Evolutionary conservation across 2,113 vertebrate species (phyloP).

Genomic region (Nestor notabilis): DNA sequence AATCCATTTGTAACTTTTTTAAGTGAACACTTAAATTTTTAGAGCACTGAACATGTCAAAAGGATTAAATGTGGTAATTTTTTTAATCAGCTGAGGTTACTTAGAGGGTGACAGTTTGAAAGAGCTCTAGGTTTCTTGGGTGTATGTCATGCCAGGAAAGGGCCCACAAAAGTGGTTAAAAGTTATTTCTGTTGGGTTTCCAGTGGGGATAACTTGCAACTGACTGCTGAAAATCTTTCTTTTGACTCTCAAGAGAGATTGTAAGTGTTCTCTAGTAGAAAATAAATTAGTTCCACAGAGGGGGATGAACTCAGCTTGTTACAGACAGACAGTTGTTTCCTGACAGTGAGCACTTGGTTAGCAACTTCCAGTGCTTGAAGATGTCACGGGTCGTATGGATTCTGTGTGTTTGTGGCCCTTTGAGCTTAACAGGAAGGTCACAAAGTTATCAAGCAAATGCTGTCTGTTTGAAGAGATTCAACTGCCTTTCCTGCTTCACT

Average conservation of each 20-base stretch:
- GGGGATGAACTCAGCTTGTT: neutral
- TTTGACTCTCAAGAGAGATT: neutral
- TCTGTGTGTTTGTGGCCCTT: constrained; percentile 19
- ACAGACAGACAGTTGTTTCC: constrained; percentile 52
- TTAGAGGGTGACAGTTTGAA: neutral
- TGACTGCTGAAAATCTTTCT: neutral
- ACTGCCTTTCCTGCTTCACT: neutral
- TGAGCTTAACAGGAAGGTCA: constrained; percentile 60
- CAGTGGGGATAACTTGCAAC: neutral
- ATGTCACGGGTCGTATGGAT: constrained; percentile 33
- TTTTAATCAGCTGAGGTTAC: neutral
- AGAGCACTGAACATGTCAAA: neutral
- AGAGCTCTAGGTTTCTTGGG: neutral
- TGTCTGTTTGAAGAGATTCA: constrained; percentile 30
- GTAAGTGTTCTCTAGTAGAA: neutral
- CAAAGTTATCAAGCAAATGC: constrained; percentile 24
- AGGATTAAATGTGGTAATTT: neutral
- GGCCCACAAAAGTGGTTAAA: neutral
- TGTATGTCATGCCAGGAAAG: neutral
- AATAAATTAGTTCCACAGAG: neutral
- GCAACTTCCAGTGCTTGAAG: constrained; percentile 25
- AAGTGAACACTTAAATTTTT: neutral
- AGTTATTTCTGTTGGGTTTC: neutral
- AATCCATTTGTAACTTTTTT: neutral
- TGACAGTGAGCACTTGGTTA: constrained; percentile 34